Evolutionary conservation across 2,113 vertebrate species (phyloP), one percentile per base, ranked within the genome.

Genomic region (Orycteropus afer): DNA sequence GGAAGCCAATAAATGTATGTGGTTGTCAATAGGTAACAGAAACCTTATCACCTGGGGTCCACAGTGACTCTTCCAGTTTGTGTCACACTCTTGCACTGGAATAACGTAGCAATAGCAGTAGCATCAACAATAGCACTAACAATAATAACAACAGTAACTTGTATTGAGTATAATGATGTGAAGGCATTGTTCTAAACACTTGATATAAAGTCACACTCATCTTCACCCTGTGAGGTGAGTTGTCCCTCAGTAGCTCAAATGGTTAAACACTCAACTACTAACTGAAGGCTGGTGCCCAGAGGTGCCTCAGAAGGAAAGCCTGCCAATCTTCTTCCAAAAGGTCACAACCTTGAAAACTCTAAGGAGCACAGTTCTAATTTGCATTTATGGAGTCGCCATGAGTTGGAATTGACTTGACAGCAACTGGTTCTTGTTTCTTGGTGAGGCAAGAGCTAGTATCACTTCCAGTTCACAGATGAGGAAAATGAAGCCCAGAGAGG

Each of bases 81-180:
- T 40, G 29, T 23, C 59, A 13, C 23, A 2, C 1, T 49, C 37
- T 13, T 5, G 13, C 14, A 29, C 23, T 20, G 0, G 27, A 27
- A 25, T 8, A 2, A n/a, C 7, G 7, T 15, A 69, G 55, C 5
- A n/a, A 59, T 17, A 78, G 7, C 40, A 47, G 22, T 1, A 10
- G 25, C 7, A 2, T 25, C 3, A 55, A 9, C 6, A 8, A 57
- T 1, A 23, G 74, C 29, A 3, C 3, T 4, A 37, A 27, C 74
- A 8, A 2, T 4, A 42, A 34, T 23, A 32, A 34, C 4, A n/a
- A n/a, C n/a, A n/a, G 65, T 29, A 12, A 42, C 8, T 20, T 8
- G 22, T 12, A 3, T 0, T 3, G 37, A 51, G 42, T 11, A 0
- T 63, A 11, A 11, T 0, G 18, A 55, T 15, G 37, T 2, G 37